Conservation (phyloP, 1,140 invertebrate species). For the Scaptomyza graminum region DNA sequence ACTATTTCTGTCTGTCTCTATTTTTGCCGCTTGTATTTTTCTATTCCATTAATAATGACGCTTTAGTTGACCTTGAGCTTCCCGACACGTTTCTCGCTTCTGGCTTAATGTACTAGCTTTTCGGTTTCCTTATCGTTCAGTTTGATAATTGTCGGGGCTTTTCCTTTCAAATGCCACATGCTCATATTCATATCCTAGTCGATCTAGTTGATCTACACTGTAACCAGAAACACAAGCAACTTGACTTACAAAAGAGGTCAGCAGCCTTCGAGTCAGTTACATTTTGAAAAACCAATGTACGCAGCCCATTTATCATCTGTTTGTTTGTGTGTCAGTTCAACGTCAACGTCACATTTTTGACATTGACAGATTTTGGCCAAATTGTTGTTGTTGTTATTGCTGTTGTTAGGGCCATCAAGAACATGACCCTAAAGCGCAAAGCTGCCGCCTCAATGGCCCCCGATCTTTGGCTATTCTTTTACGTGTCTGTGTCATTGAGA, state of each 20-base stretch:
- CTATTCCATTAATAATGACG: constrained; percentile 76
- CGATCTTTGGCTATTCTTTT: background rate
- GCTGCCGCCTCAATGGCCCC: constrained; percentile 41
- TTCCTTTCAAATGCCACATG: background rate
- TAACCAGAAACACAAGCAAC: background rate
- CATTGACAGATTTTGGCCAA: constrained; percentile 45
- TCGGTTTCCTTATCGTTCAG: constrained; percentile 54
- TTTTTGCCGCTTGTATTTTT: constrained; percentile 6
- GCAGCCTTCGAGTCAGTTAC: background rate
- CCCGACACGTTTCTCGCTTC: constrained; percentile 63
- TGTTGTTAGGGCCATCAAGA: constrained; percentile 54
- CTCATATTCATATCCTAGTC: background rate
- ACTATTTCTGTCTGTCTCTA: background rate
- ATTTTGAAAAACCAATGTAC: constrained; percentile 9
- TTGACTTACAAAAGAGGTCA: background rate
- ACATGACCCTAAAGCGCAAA: constrained; percentile 66
- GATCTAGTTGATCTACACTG: background rate
- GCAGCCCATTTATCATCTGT: constrained; percentile 25
- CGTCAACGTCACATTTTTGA: constrained; percentile 25
- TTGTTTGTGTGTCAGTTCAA: constrained; percentile 19
- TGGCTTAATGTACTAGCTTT: constrained; percentile 18
- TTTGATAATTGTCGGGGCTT: constrained; percentile 16
- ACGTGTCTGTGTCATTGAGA: constrained; percentile 4
- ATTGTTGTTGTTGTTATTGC: constrained; percentile 8
- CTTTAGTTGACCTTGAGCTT: constrained; percentile 80